A percentile compares a stretch with the other conserved stretches of the same genome.
Conservation (phyloP, 1,140 invertebrate genomes). For the Forficula auricularia region DNA sequence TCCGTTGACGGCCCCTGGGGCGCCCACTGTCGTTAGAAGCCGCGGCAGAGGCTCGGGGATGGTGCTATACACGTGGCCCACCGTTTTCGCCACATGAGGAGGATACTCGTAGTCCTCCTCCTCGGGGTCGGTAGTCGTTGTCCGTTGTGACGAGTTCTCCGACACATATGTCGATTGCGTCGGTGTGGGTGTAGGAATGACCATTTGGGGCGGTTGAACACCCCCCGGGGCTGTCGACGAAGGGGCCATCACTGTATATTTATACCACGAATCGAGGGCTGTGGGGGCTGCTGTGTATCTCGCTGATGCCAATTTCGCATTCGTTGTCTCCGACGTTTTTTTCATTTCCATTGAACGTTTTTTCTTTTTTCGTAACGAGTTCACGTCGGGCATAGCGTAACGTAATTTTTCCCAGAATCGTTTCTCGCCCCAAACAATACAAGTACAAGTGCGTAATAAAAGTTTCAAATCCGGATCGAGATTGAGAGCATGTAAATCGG, state of each 20-base stretch:
- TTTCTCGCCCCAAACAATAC: slow-evolving; percentile 68
- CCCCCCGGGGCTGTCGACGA: slow-evolving; percentile 8
- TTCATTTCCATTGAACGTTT: slow-evolving; percentile 4
- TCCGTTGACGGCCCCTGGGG: slow-evolving; percentile 9
- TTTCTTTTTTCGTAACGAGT: slow-evolving; percentile 5
- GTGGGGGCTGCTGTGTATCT: slow-evolving; percentile 38
- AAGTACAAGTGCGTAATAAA: slow-evolving; percentile 65
- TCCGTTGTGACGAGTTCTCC: slow-evolving; percentile 36
- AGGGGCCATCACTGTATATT: slow-evolving; percentile 22
- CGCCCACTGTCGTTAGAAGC: slow-evolving; percentile 18
- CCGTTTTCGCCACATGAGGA: slow-evolving; percentile 18
- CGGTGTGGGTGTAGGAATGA: slow-evolving; percentile 36
- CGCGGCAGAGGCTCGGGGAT: slow-evolving; percentile 30
- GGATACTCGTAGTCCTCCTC: slow-evolving; percentile 5
- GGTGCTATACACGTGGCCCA: slow-evolving; percentile 33
- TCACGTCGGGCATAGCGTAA: slow-evolving; percentile 66
- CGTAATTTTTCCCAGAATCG: slow-evolving; percentile 79
- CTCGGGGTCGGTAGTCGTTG: slow-evolving; percentile 35
- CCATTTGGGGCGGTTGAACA: slow-evolving; percentile 21
- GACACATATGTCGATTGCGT: slow-evolving; percentile 44
- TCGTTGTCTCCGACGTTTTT: background rate
- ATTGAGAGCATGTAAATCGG: slow-evolving; percentile 40
- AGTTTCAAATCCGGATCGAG: slow-evolving; percentile 66
- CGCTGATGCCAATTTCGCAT: slow-evolving; percentile 18
- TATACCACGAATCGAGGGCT: slow-evolving; percentile 33